Evolutionary conservation across 2,888 invertebrate species (phyloP).

Genomic region (Melipona bicolor): DNA sequence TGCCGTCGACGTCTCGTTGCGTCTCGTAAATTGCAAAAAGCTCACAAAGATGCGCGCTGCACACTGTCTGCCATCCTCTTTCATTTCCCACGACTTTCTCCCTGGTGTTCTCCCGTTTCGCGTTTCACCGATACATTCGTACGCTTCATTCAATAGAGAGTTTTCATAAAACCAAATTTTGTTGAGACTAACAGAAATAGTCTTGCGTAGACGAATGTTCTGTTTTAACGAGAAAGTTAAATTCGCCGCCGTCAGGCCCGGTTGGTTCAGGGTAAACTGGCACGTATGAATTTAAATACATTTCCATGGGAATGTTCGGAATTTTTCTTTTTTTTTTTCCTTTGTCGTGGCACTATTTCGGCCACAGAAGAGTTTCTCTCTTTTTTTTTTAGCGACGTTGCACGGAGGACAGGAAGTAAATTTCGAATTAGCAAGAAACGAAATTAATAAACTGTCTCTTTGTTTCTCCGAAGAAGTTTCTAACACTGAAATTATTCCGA

Average conservation of each 20-base stretch:
- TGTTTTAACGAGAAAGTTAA: slow-evolving; percentile 26
- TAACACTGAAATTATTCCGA: not conserved
- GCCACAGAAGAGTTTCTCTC: not conserved
- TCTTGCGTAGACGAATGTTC: slow-evolving; percentile 7
- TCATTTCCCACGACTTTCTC: not conserved
- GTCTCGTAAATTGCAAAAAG: slow-evolving; percentile 46
- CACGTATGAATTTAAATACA: slow-evolving; percentile 26
- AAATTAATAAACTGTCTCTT: not conserved
- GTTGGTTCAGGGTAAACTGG: slow-evolving; percentile 3
- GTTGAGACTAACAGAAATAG: not conserved
- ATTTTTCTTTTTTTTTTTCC: not conserved
- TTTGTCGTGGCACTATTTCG: not conserved
- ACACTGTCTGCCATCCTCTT: slow-evolving; percentile 12
- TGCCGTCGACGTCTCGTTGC: slow-evolving; percentile 34
- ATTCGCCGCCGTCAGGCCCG: not conserved
- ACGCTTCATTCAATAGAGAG: not conserved
- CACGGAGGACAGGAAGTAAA: no score
- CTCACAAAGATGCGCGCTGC: slow-evolving; percentile 21
- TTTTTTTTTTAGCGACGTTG: not conserved
- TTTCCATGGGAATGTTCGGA: not conserved
- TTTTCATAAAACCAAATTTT: not conserved
- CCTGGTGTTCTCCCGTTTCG: not conserved
- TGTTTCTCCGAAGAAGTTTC: not conserved
- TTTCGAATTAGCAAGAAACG: not conserved
- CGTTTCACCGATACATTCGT: not conserved